Conservation (phyloP, 2,888 invertebrate genomes). For the Phrixothrix hirtus region DNA sequence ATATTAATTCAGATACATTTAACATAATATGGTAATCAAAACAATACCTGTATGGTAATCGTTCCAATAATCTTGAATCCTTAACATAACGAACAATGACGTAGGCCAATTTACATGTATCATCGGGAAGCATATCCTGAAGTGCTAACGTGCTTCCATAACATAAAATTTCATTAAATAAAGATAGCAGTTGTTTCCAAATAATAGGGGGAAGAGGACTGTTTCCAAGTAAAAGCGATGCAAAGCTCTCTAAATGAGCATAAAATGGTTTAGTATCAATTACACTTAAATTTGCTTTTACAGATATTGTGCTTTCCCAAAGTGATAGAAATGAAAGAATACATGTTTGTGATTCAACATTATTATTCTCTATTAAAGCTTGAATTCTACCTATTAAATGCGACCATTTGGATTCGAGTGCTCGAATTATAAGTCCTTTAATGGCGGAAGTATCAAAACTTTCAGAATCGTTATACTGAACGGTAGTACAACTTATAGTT, state of each 20-base stretch:
- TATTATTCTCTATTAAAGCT: slow-evolving; percentile 61
- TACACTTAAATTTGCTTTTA: slow-evolving; percentile 86
- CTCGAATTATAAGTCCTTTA: slow-evolving; percentile 84
- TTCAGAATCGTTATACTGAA: slow-evolving; percentile 75
- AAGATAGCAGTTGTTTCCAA: slow-evolving; percentile 81
- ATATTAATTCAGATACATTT: too few relatives aligned
- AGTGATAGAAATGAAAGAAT: slow-evolving; percentile 80
- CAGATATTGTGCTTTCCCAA: slow-evolving; percentile 90
- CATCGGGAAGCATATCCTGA: slow-evolving; percentile 85
- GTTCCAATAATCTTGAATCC: slow-evolving; percentile 75
- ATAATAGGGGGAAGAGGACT: slow-evolving; percentile 77
- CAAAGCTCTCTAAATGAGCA: slow-evolving; percentile 80
- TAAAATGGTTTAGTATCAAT: slow-evolving; percentile 89
- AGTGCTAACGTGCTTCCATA: slow-evolving; percentile 88
- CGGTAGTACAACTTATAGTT: slow-evolving; percentile 59
- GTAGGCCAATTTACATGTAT: slow-evolving; percentile 85
- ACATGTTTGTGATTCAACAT: slow-evolving; percentile 69
- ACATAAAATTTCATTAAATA: slow-evolving; percentile 88
- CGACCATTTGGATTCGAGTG: slow-evolving; percentile 83
- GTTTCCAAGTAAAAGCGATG: slow-evolving; percentile 67
- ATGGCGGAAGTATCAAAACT: slow-evolving; percentile 84
- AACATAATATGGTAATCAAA: too few relatives aligned
- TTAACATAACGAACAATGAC: slow-evolving; percentile 84
- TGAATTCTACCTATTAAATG: slow-evolving; percentile 74
- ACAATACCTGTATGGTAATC: slow-evolving; percentile 49